phyloP scores from a whole-genome alignment of 1,140 invertebrate species.

The Kradibia gibbosae region DNA sequence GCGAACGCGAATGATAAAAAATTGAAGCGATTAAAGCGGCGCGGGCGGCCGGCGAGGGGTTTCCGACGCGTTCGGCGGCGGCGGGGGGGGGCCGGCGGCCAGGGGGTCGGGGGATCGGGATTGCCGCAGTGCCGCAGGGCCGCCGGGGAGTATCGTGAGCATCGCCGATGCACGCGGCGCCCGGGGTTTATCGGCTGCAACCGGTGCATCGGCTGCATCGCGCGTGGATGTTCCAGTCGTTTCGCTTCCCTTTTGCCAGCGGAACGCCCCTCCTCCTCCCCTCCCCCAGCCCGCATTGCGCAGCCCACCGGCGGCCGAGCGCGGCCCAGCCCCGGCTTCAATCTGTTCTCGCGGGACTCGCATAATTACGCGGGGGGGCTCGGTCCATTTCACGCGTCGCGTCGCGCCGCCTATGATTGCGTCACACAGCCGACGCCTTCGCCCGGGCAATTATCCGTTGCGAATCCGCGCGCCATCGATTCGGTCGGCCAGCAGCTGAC shows the following conservation, averaged over 20 bases:
- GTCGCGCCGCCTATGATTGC: constrained; percentile 70
- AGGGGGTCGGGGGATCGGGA: not conserved
- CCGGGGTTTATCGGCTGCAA: constrained; percentile 10
- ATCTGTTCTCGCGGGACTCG: too few relatives aligned
- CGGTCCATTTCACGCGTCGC: constrained; percentile 72
- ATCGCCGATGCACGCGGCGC: constrained; percentile 29
- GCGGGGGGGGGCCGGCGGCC: not conserved
- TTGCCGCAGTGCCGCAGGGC: constrained; percentile 45
- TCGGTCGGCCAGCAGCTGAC: constrained; percentile 21
- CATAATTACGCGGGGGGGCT: constrained; percentile 68
- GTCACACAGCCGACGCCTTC: constrained; percentile 69
- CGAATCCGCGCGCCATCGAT: constrained; percentile 52
- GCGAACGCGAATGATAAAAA: constrained; percentile 14
- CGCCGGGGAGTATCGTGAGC: constrained; percentile 42
- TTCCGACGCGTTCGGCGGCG: not conserved
- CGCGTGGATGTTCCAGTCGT: constrained; percentile 1
- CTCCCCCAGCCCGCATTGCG: constrained; percentile 52
- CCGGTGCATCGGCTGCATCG: constrained; percentile 23
- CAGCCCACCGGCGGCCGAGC: too few relatives aligned
- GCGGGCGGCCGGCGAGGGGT: too few relatives aligned
- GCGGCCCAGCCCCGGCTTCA: too few relatives aligned
- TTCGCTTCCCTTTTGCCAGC: not conserved
- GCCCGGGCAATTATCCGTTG: constrained; percentile 32
- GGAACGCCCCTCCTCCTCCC: too few relatives aligned
- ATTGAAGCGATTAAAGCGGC: not conserved